Base-by-base conservation (phyloP, 2,888 invertebrate species). In the Cremastobaeus sp. region DNA sequence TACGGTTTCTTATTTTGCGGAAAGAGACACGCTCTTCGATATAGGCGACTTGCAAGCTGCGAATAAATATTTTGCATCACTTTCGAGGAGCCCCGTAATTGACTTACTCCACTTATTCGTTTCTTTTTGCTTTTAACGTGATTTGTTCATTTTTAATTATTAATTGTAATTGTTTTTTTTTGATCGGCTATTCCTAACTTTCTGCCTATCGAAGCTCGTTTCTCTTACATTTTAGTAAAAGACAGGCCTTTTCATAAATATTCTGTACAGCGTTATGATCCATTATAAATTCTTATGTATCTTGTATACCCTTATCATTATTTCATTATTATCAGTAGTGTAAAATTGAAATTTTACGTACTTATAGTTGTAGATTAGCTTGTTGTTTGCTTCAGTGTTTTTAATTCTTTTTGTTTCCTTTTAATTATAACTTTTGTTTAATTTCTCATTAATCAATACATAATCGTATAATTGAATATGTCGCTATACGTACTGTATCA, bases 301-400 rank as follows among this genome's bases (percentile, higher is more conserved):
- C 83, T 86, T 86, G 85, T 83, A 83, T 86, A 85, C 78, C 77
- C 85, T 85, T 86, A 85, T 83, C 81, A 76, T 86, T 86, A 86
- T 82, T 80, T 85, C 84, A 86, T 87, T 87, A 86, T 87, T 87
- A 87, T 87, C 85, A 82, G 84, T 87, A 87, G 87, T 87, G 87
- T 87, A 87, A 86, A 87, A 86, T 86, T 86, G 84, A 86, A 87
- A 86, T 82, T 83, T 87, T 85, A 84, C 84, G 84, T 84, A 86
- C 84, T 85, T 86, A 84, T 81, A 84, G 81, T 83, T 83, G 69
- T 83, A 84, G 79, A 84, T 84, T 84, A 84, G 75, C 80, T n/a
- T 79, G 80, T 81, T 82, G 78, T 74, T 78, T 79, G 77, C 77
- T 80, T 77, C 65, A 78, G 74, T 74, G 76, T 82, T 79, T 79